Evolutionary conservation across 2,888 invertebrate genomes (phyloP).

Genomic region (Arrhopalites spinosus): DNA sequence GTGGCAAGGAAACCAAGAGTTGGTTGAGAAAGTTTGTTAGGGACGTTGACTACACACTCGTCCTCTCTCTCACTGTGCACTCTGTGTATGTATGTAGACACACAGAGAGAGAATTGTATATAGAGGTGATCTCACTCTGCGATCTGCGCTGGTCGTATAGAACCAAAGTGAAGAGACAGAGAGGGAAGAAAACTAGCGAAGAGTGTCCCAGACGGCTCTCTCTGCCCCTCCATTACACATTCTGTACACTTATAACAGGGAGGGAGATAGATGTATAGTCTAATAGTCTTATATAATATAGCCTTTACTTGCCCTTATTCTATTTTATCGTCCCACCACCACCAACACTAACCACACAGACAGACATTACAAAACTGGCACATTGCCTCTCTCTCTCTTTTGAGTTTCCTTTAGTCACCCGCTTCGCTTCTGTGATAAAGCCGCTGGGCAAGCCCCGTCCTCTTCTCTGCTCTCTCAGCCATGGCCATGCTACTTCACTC

Average conservation of each 20-base stretch:
- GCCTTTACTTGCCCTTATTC: too few relatives aligned
- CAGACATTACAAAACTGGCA: not conserved
- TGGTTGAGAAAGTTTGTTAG: conserved; percentile 14
- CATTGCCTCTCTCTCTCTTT: not conserved
- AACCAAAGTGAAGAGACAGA: not conserved
- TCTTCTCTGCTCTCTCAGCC: conserved; percentile 10
- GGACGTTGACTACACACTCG: not conserved
- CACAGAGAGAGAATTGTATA: not conserved
- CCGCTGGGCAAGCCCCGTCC: not conserved
- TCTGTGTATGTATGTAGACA: not conserved
- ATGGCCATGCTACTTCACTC: not conserved
- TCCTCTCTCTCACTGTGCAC: too few relatives aligned
- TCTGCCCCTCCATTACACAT: not conserved
- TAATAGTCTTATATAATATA: too few relatives aligned
- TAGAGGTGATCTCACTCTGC: too few relatives aligned
- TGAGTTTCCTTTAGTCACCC: conserved; percentile 2
- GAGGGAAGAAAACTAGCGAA: not conserved
- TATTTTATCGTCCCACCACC: too few relatives aligned
- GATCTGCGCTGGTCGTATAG: too few relatives aligned
- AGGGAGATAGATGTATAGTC: too few relatives aligned
- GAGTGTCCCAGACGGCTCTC: not conserved
- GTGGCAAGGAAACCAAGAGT: not conserved
- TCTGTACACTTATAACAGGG: not conserved
- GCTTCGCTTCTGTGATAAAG: conserved; percentile 13
- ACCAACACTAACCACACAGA: not conserved